Base-by-base conservation (phyloP, 2,113 vertebrate genomes). In the Nesogale talazaci region DNA sequence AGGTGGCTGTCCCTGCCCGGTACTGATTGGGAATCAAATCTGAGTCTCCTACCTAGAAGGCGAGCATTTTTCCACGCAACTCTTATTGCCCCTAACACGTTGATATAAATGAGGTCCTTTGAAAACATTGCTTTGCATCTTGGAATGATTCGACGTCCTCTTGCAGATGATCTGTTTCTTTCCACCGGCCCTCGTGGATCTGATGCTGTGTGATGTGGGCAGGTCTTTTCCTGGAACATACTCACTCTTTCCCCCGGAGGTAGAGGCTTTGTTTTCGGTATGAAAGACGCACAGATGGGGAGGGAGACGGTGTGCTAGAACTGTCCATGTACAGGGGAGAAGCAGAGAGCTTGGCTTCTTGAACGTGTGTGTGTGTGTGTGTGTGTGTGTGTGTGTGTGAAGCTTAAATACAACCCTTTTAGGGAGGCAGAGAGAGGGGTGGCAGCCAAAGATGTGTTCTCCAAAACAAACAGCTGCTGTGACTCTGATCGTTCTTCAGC, bases 41-140 rank as follows among this genome's bases (percentile, higher is more conserved):
- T 70, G 16, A n/a, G n/a, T 34, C n/a, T 70, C 69, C 69, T 6
- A 4, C n/a, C 17, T 17, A 34, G 69, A 34, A 34, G 69, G n/a
- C 69, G 34, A 70, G 69, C 31, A n/a, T 70, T 34, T 5, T 70
- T 34, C 69, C n/a, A 16, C 3, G 31, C 11, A 69, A n/a, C 67
- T 16, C 14, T 31, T 4, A 4, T 5, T n/a, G 14, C 67, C 29
- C 67, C 67, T 22, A 69, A 15, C 67, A 69, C 25, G 87, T 90
- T 36, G 78, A 36, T 57, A 19, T 65, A 40, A 17, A 25, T 20
- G 42, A 87, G 69, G 75, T 38, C 12, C 69, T 70, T 90, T 56
- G 27, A 77, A 81, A 81, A 69, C 34, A 85, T 92, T 91, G 25
- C 42, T 93, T 89, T 87, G n/a, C 22, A 65, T 76, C 11, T 69